Evolutionary conservation across 2,888 invertebrate genomes (phyloP).

Genomic region (Aleiodes leptofemur): DNA sequence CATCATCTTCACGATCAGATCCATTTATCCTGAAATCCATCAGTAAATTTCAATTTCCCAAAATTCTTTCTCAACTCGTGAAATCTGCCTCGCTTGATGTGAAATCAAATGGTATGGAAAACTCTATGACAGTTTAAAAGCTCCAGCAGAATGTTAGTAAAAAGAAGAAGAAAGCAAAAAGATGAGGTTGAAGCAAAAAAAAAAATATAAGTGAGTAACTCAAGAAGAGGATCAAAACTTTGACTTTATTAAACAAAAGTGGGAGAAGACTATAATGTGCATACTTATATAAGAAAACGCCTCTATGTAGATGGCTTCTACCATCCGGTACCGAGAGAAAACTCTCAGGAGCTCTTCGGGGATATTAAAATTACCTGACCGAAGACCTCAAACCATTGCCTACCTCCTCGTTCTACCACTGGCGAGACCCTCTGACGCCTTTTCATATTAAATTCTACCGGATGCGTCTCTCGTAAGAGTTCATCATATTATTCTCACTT

Average conservation of each 20-base stretch:
- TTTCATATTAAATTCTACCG: constrained; percentile 52
- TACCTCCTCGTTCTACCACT: constrained; percentile 2
- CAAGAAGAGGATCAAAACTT: constrained; percentile 29
- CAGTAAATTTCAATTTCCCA: not conserved
- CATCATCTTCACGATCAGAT: not conserved
- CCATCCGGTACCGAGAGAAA: constrained; percentile 45
- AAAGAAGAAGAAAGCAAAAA: not conserved
- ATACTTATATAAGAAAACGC: constrained; percentile 7
- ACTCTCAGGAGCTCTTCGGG: constrained; percentile 50
- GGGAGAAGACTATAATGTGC: constrained; percentile 9
- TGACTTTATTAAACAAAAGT: constrained; percentile 43
- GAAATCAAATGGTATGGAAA: constrained; percentile 31
- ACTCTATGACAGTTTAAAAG: constrained; percentile 31
- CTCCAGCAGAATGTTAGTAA: constrained; percentile 15
- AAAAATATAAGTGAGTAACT: constrained; percentile 13
- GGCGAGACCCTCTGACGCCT: constrained; percentile 23
- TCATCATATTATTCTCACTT: not conserved
- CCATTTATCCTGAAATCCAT: constrained; percentile 6
- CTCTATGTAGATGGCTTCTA: constrained; percentile 23
- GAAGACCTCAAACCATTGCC: constrained; percentile 38
- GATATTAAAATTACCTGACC: constrained; percentile 60
- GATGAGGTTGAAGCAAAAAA: not conserved
- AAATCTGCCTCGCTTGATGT: constrained; percentile 11
- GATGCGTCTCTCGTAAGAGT: constrained; percentile 33
- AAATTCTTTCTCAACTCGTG: not conserved